Evolutionary conservation across 1,140 invertebrate species (phyloP).

Genomic region (Zeugodacus cucurbitae): DNA sequence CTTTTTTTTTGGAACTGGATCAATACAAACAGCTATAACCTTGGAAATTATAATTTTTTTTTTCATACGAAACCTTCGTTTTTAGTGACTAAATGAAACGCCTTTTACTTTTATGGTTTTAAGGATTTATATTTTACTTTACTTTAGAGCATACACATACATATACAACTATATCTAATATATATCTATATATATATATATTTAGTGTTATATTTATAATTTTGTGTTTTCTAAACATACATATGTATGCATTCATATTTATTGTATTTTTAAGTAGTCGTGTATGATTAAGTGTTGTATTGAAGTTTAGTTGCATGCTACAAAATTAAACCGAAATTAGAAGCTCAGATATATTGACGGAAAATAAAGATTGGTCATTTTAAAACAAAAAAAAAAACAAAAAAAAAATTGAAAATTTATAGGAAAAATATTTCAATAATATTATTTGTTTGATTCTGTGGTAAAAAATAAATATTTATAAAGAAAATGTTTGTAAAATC

Average conservation of each 20-base stretch:
- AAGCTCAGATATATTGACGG: background rate
- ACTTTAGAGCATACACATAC: slow-evolving; percentile 8
- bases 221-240: background rate
- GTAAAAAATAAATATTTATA: too few species aligned
- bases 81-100: background rate
- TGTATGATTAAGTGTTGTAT: background rate
- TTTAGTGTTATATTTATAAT: background rate
- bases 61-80: too few species aligned
- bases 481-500: too few species aligned
- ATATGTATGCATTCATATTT: background rate
- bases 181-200: background rate
- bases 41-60: too few species aligned
- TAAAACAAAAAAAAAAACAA: background rate
- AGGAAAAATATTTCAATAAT: too few species aligned
- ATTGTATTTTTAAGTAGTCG: background rate
- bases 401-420: background rate
- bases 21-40: too few species aligned
- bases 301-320: background rate
- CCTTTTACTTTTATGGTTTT: background rate
- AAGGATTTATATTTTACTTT: background rate
- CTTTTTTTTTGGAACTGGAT: too few species aligned
- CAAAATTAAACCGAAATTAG: background rate
- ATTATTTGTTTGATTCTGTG: too few species aligned
- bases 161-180: background rate
- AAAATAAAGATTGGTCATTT: too few species aligned